Conservation (phyloP, 2,113 vertebrate genomes). For the Uria lomvia region DNA sequence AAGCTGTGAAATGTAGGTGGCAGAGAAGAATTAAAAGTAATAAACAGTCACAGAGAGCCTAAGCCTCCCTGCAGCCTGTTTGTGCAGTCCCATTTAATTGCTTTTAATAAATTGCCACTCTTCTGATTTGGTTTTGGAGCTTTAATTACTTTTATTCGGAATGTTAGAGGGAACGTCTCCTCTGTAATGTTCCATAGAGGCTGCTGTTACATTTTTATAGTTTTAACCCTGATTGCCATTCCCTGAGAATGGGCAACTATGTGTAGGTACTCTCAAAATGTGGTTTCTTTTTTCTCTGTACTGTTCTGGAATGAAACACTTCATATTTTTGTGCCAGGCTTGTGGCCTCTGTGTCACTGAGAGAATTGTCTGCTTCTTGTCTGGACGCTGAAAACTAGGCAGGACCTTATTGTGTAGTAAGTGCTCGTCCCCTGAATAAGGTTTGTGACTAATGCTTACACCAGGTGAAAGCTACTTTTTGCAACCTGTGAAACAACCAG, state of each 20-base stretch:
- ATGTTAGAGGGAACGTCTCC: neutral
- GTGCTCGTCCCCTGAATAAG: neutral
- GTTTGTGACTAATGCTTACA: neutral
- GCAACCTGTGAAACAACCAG: neutral
- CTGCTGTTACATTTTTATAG: neutral
- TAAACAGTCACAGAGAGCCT: neutral
- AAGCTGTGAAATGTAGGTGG: neutral
- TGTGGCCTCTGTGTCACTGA: neutral
- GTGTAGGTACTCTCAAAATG: neutral
- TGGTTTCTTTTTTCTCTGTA: neutral
- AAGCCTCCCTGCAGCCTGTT: neutral
- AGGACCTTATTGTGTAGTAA: neutral
- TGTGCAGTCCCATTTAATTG: neutral
- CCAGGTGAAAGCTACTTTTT: neutral
- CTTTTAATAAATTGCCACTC: neutral
- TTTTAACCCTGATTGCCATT: neutral
- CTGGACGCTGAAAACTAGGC: neutral
- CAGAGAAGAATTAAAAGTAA: slow-evolving; percentile 14
- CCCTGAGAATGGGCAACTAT: neutral
- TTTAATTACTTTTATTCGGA: neutral
- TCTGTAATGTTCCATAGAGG: neutral
- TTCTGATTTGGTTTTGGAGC: slow-evolving; percentile 6
- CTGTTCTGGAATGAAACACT: neutral
- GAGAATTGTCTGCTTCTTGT: neutral
- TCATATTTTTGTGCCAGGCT: neutral